Base-by-base conservation (phyloP, 2,113 vertebrate species). In the Pollimyrus isidori region DNA sequence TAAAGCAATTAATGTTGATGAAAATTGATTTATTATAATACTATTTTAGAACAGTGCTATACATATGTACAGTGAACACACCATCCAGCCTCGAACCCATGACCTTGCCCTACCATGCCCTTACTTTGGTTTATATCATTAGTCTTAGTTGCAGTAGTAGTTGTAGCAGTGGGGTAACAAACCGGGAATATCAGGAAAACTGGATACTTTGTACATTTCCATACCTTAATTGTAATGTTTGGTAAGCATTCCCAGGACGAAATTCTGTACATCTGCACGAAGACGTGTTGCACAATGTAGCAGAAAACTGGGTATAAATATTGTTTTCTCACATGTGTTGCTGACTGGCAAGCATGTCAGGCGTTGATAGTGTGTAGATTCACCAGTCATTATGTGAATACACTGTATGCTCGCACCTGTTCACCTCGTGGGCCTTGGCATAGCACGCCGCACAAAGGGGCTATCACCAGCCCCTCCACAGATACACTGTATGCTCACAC, bases 401-500 rank as follows among this genome's bases (percentile, higher is more conserved):
- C 17, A 53, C 17, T 53, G 17, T 53, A 0, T 5, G 17, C 52
- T 53, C 4, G 2, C 17, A 53, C 17, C 0, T 4, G 4, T 53
- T 53, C 52, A 53, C 52, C 52, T 21, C 4, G 4, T 53, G 52
- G 52, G 52, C 17, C 17, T 21, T 53, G 52, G 52, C 17, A 21
- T 13, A 53, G 52, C 17, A 5, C 52, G 0, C 0, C 4, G 17
- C 4, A 53, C 17, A 53, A 53, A 0, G 17, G 52, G 4, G 52
- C 17, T 53, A 53, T 53, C 17, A 53, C 17, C 92, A 92, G 91
- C 91, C 50, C 50, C 13, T 52, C 13, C 50, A 0, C 4, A 53
- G 15, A 53, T 52, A 52, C 1, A 52, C 1, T 52, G 13, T 52
- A 52, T 52, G 3, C 50, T 52, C 0, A 0, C 52, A 53, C 52